Evolutionary conservation across 2,113 vertebrate species (phyloP), one percentile per base, ranked within the genome.

Genomic region (Pyxicephalus adspersus): DNA sequence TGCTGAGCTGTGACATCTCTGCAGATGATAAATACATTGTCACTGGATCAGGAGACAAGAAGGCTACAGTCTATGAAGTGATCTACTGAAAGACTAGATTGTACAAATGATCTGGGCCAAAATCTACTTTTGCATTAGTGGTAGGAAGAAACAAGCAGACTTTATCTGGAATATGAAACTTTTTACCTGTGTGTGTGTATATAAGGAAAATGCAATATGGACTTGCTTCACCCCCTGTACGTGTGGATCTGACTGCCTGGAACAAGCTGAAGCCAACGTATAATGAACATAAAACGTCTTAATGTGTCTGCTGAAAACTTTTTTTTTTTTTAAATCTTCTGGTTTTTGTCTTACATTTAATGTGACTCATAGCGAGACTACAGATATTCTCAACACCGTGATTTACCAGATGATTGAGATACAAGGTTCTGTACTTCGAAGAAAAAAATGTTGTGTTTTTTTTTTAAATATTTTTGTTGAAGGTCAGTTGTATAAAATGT

Each of bases 401-500:
- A 89, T 84, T 79, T 89, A 88, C 89, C 86, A 87, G 86, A 90
- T 90, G 87, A 86, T 90, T 89, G 87, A 84, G 79, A 83, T 87
- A 91, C 86, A 83, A 86, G 80, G 64, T 92, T 87, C 85, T 84
- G 84, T 91, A 87, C 85, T 90, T 83, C 86, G 84, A 93, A 91
- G 88, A 88, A 83, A 84, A 89, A 88, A 88, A 85, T 90, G 25
- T 64, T 64, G 91, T 87, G 83, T 84, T 87, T 90, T 87, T 86
- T 87, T 87, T 91, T 90, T 92, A 94, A 92, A 89, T 92, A 92
- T 90, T 93, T 93, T 93, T 92, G 88, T 95, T 93, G 88, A 91
- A 89, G 91, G 89, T 95, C 92, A 92, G 93, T 95, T 97, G 95
- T 97, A 97, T 87, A 95, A 97, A 96, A 88, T 98, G 95, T 97